Evolutionary conservation across 1,140 invertebrate species (phyloP), one percentile per base, ranked within the genome.

Genomic region (Diprion similis): DNA sequence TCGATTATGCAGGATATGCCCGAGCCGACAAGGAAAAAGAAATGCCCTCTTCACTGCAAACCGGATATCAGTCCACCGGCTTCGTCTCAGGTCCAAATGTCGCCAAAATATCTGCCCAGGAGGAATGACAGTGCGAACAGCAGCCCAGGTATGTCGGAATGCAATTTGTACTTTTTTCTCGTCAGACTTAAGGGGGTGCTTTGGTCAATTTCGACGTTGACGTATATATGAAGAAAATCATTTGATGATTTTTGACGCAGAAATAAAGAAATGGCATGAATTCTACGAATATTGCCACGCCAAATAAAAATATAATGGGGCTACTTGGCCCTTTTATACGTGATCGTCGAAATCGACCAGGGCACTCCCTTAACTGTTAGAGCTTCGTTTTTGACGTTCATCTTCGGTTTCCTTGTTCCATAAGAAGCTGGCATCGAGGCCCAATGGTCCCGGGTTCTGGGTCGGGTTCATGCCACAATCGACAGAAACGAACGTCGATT

Each of bases 401-500:
- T 65, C 67, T 19, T 68, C 24, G 13, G 7, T 46, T 68, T 9
- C 67, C 13, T 11, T 11, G 15, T 65, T 46, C 37, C 72, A 71
- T 67, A 83, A 76, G 90, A 91, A 59, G 86, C 85, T 10, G 75
- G 79, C 75, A 89, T 91, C 74, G 92, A 93, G 74, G 83, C 86
- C 47, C 90, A 93, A 68, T 92, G 93, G 82, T 83, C 91, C 37
- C 83, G 89, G 48, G 91, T 94, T 17, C 85, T 95, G 64, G 89
- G 91, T 75, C 91, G 91, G 83, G 91, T 95, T 7, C 91, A 94
- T 79, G 88, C 91, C 70, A 92, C 92, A 15, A 93, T 95, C 74
- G 93, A 95, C 77, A 88, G 89, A 75, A 93, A 93, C 82, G 94
- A 95, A 79, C 87, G 90, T 74, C 85, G 93, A 19, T 80, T 93